Evolutionary conservation across 2,113 vertebrate genomes (phyloP).

Genomic region (Ariopsis seemanni): DNA sequence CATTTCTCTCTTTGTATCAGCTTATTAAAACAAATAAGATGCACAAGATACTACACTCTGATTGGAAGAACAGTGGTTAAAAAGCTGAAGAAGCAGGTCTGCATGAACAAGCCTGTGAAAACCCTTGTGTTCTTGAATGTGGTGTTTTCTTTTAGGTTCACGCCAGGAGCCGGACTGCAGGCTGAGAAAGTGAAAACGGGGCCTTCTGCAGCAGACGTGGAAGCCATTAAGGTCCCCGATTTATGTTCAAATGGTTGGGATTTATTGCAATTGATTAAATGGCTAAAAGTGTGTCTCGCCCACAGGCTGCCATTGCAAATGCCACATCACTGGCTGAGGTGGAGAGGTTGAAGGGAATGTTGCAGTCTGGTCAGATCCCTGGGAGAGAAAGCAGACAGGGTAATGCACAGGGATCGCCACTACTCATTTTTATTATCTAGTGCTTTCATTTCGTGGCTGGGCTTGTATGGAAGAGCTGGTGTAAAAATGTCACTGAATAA

Average conservation of each 20-base stretch:
- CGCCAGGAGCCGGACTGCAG: constrained; percentile 85
- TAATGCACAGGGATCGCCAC: constrained; percentile 48
- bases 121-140: neutral
- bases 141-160: constrained; percentile 78
- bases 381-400: constrained; percentile 85
- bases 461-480: neutral
- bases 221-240: constrained; percentile 89
- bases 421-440: neutral
- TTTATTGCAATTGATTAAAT: neutral
- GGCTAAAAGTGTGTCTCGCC: neutral
- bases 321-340: constrained; percentile 92
- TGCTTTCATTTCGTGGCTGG: neutral
- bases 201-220: constrained; percentile 87
- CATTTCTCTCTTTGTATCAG: constrained; percentile 81
- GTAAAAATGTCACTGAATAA: neutral
- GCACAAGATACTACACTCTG: constrained; percentile 77
- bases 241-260: neutral
- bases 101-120: constrained; percentile 22
- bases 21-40: constrained; percentile 89
- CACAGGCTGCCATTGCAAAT: constrained; percentile 88
- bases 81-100: constrained; percentile 75
- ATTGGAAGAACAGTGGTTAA: constrained; percentile 62
- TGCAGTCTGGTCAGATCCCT: constrained; percentile 94
- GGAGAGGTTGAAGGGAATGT: constrained; percentile 88
- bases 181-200: constrained; percentile 89